Conservation (phyloP, 2,797 vertebrate species). For the Enteromius mattozi region DNA sequence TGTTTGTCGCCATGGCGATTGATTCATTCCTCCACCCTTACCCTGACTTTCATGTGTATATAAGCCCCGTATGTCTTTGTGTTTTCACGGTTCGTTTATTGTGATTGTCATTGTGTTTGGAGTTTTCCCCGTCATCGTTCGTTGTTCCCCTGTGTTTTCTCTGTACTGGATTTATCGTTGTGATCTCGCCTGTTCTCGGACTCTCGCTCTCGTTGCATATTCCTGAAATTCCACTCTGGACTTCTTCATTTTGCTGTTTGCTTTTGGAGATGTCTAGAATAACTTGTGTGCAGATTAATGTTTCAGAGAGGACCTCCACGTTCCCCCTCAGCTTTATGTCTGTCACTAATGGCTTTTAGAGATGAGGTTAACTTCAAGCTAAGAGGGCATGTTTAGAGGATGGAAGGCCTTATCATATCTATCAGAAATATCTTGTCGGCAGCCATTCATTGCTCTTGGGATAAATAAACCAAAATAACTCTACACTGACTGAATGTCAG, state of each 20-base stretch:
- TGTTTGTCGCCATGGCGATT: too few relatives aligned
- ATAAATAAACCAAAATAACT: constrained; percentile 79
- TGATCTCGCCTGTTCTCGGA: too few relatives aligned
- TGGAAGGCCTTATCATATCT: constrained; percentile 85
- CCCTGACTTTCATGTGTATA: too few relatives aligned
- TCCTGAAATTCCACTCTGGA: constrained; percentile 39
- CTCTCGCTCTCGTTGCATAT: background rate
- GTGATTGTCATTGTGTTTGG: too few relatives aligned
- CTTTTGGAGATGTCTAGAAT: constrained; percentile 49
- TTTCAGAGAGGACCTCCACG: constrained; percentile 79
- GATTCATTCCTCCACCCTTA: too few relatives aligned
- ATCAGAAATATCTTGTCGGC: constrained; percentile 88
- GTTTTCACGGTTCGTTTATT: too few relatives aligned
- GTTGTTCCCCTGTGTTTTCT: too few relatives aligned
- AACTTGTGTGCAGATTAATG: constrained; percentile 70
- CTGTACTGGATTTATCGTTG: too few relatives aligned
- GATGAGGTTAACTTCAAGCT: constrained; percentile 79
- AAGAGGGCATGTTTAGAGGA: constrained; percentile 72
- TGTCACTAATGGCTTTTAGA: constrained; percentile 82
- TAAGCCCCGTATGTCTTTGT: too few relatives aligned
- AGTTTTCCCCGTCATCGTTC: too few relatives aligned
- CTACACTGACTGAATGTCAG: constrained; percentile 74
- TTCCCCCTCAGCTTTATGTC: constrained; percentile 82
- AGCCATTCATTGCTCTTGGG: constrained; percentile 85
- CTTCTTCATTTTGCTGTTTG: constrained; percentile 41